Evolutionary conservation across 1,140 invertebrate species (phyloP).

Genomic region (Myzus persicae): DNA sequence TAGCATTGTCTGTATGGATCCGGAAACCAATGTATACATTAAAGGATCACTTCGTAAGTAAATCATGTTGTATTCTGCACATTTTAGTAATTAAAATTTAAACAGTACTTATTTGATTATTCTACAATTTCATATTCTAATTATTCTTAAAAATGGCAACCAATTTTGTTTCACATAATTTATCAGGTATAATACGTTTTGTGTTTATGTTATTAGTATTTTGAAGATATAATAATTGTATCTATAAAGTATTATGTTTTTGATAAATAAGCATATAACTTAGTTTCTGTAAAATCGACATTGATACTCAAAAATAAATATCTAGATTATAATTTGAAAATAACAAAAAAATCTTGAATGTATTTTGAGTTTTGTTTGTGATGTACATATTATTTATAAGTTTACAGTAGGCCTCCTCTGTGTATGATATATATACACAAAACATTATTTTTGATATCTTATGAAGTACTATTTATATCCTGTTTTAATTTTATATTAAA

Average conservation of each 20-base stretch:
- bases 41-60: slow-evolving; percentile 60
- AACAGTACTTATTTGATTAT: no score
- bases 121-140: no score
- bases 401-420: no score
- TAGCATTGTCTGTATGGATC: slow-evolving; percentile 76
- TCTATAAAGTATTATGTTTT: no score
- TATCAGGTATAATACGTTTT: no score
- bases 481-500: background rate
- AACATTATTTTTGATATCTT: background rate
- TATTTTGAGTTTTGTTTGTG: background rate
- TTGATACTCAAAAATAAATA: background rate
- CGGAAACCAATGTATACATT: slow-evolving; percentile 67
- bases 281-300: rapidly evolving
- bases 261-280: background rate
- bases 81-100: background rate
- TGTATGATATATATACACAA: no score
- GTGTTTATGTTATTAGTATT: no score
- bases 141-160: no score
- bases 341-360: background rate
- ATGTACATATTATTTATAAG: background rate
- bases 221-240: no score
- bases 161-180: no score
- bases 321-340: background rate
- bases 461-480: background rate
- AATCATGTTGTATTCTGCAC: background rate